Percentiles rank a stretch among this genome's conserved stretches.
Evolutionary conservation across 1,140 invertebrate genomes (phyloP).

Genomic region (Telenomus remus): DNA sequence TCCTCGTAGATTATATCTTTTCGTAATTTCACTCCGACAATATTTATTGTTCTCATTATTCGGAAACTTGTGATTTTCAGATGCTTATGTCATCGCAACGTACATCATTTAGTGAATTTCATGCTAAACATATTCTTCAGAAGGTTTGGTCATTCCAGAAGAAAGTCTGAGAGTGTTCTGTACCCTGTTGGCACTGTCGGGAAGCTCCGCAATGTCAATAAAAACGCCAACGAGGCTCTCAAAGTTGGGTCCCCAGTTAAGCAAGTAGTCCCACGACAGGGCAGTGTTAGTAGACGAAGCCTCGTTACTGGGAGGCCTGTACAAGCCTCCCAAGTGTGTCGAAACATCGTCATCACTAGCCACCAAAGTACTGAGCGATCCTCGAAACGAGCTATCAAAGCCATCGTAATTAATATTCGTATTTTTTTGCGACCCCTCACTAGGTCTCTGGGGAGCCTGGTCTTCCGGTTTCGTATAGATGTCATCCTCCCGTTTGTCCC

Average conservation of each 20-base stretch:
- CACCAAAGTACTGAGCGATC: conserved; percentile 93
- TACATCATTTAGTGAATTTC: too few species aligned
- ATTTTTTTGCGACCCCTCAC: conserved; percentile 76
- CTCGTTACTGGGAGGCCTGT: conserved; percentile 82
- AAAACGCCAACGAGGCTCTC: conserved; percentile 96
- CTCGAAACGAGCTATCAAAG: conserved; percentile 94
- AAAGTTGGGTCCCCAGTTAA: conserved; percentile 97
- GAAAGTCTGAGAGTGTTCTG: conserved; percentile 81
- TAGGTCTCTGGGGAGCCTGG: conserved; percentile 71
- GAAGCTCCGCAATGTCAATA: conserved; percentile 95
- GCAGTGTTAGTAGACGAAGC: conserved; percentile 82
- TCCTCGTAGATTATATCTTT: too few species aligned
- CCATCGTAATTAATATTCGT: conserved; percentile 88
- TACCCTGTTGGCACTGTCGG: conserved; percentile 84
- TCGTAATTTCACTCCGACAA: too few species aligned
- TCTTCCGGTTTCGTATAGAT: conserved; percentile 71
- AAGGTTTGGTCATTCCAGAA: conserved; percentile 82
- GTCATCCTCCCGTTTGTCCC: conserved; percentile 81
- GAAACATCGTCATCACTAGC: conserved; percentile 93
- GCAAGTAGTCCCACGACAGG: conserved; percentile 93
- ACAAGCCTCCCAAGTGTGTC: conserved; percentile 83
- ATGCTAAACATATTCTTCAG: conserved; percentile 68
- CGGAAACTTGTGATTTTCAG: too few species aligned
- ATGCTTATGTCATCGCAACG: too few species aligned
- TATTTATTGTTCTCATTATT: too few species aligned